Evolutionary conservation across 1,140 invertebrate species (phyloP).

Genomic region (Eumeta japonica): DNA sequence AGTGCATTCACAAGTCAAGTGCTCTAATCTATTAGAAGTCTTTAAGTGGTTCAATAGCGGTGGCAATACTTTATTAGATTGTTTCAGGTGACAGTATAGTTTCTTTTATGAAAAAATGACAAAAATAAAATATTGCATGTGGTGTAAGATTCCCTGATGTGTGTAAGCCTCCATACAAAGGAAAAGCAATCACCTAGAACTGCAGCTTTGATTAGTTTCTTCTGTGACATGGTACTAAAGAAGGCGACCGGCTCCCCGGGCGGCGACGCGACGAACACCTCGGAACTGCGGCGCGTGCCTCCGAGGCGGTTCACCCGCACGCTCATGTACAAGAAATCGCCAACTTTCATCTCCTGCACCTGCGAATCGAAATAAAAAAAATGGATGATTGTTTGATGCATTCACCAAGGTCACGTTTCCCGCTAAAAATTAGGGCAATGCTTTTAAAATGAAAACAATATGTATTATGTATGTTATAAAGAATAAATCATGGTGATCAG

Average conservation of each 20-base stretch:
- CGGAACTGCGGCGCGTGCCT: conserved; percentile 11
- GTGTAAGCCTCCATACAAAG: background rate
- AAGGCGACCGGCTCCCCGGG: conserved; percentile 26
- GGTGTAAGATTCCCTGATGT: background rate
- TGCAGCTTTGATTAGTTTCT: conserved; percentile 14
- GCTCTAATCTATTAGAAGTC: background rate
- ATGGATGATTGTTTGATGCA: too few species aligned
- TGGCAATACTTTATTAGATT: too few species aligned
- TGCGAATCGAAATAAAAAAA: conserved; percentile 12
- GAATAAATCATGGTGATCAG: too few species aligned
- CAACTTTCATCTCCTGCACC: conserved; percentile 27
- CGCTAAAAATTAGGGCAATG: too few species aligned
- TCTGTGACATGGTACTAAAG: conserved; percentile 15
- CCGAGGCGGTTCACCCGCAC: conserved; percentile 22
- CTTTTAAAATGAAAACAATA: too few species aligned
- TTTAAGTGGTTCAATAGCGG: too few species aligned
- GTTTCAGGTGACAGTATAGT: too few species aligned
- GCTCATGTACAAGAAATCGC: conserved; percentile 30
- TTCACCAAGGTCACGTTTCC: too few species aligned
- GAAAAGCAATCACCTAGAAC: conserved; percentile 20
- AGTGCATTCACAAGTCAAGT: background rate
- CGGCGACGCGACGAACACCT: conserved; percentile 26
- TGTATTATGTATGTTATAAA: too few species aligned
- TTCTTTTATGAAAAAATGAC: background rate
- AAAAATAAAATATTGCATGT: background rate